Base-by-base conservation (phyloP, 2,888 invertebrate species). In the Pilophorus perplexus region DNA sequence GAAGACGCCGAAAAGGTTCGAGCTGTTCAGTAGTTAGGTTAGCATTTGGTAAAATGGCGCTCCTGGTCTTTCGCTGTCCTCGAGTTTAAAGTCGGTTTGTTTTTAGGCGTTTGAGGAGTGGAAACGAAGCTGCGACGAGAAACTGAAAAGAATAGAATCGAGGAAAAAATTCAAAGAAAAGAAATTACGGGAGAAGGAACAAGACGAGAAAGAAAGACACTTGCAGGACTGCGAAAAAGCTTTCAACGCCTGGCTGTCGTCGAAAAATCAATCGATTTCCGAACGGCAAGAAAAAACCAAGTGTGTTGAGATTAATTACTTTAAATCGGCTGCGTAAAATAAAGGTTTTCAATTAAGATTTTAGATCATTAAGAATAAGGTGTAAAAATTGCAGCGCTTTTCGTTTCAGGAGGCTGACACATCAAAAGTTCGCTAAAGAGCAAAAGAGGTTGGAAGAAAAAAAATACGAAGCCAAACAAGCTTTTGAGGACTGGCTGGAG, bases 401-500 rank as follows among this genome's bases (percentile, higher is more conserved):
- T n/a, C 16, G 18, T 10, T 42, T 10, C 16, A 69, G 69, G 60
- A 69, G 55, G 50, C 44, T 44, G 16, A 48, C 67, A 38, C 54
- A 52, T 16, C 67, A 64, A 55, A 71, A 71, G 52, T 48, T 62
- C n/a, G 44, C 62, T 3, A 52, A 68, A 46, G 57, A 66, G 27
- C 52, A 68, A 55, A 64, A 66, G 40, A 68, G 44, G 42, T 37
- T 57, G 6, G 50, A 62, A n/a, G 67, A 70, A 28, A 68, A 71
- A n/a, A 64, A 64, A 18, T 67, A 71, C 60, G 71, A 72, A 64
- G 70, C 72, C 0, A 67, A 71, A 20, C 71, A 72, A 52, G 72
- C 72, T 3, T 72, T 72, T 66, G 66, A 71, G 28, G 67, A 64
- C 1, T 72, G 72, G 72, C 67, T 72, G 54, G 72, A 72, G 50